These are phyloP conservation scores for Drosophila pallidifrons DNA, from an alignment of 1,140 invertebrate species.

Conservation along the genomic window DNA sequence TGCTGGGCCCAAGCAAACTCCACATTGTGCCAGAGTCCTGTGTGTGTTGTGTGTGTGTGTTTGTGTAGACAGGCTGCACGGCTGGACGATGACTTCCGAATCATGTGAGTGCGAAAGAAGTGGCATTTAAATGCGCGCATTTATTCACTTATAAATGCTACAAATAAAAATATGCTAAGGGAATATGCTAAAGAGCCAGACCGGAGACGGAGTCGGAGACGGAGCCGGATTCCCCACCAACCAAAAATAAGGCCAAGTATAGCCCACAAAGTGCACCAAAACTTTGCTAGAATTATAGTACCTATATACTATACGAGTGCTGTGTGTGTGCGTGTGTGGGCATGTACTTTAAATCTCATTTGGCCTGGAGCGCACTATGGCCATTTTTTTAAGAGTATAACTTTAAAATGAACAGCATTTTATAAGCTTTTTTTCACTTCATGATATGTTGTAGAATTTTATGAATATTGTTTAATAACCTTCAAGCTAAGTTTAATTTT, in stretches of 20 bases:
- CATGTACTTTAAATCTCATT: conserved; percentile 79
- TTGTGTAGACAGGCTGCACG: conserved; percentile 13
- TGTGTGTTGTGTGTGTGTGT: background rate
- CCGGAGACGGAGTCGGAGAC: conserved; percentile 21
- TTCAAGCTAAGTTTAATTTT: too few species aligned
- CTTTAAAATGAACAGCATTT: too few species aligned
- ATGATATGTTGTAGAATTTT: too few species aligned
- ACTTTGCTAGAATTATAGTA: conserved; percentile 54
- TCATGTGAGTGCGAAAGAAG: conserved; percentile 63
- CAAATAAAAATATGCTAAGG: conserved; percentile 81
- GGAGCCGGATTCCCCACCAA: conserved; percentile 13
- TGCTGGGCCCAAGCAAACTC: conserved; percentile 3
- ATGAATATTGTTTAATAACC: too few species aligned
- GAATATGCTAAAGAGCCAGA: conserved; percentile 77
- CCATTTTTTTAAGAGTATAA: too few species aligned
- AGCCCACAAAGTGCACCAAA: conserved; percentile 54
- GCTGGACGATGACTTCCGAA: conserved; percentile 60
- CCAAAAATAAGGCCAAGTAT: conserved; percentile 64
- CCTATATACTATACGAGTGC: conserved; percentile 13
- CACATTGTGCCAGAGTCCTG: conserved; percentile 22
- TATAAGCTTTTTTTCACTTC: too few species aligned
- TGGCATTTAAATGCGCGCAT: conserved; percentile 81
- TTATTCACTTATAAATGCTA: conserved; percentile 83
- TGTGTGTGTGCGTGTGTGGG: conserved; percentile 31
- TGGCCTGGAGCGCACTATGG: conserved; percentile 58